Conservation (phyloP, 2,888 invertebrate genomes). For the Dynastes hyllus region DNA sequence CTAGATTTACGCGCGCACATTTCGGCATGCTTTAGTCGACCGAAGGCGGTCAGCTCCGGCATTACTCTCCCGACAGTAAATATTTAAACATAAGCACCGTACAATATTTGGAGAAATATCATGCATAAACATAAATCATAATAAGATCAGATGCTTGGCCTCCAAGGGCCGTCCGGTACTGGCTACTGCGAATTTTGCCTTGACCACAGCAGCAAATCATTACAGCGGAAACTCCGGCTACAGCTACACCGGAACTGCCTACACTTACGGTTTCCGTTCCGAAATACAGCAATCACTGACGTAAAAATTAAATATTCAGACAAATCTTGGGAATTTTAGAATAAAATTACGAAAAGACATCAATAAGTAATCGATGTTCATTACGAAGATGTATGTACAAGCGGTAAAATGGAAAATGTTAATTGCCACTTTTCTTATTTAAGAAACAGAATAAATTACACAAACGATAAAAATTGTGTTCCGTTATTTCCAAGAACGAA, state of each 20-base stretch:
- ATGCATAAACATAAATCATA: conserved; percentile 56
- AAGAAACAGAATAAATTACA: no score
- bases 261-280: conserved; percentile 20
- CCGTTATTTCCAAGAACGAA: no score
- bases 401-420: not conserved
- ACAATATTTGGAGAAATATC: conserved; percentile 55
- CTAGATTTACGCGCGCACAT: conserved; percentile 34
- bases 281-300: conserved; percentile 13
- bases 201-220: conserved; percentile 49
- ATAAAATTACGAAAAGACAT: conserved; percentile 28
- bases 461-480: no score
- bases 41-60: conserved; percentile 50
- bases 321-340: conserved; percentile 41
- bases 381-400: not conserved
- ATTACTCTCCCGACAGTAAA: conserved; percentile 51
- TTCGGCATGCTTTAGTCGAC: conserved; percentile 19
- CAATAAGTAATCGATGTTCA: conserved; percentile 23
- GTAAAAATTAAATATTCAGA: conserved; percentile 38
- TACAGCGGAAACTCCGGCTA: conserved; percentile 38
- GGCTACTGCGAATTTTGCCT: conserved; percentile 45
- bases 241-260: conserved; percentile 37
- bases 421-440: no score
- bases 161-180: conserved; percentile 45
- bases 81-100: conserved; percentile 52
- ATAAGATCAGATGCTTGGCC: conserved; percentile 51